Evolutionary conservation across 2,113 vertebrate species (phyloP), one percentile per base, ranked within the genome.

Genomic region (Barbus barbus): DNA sequence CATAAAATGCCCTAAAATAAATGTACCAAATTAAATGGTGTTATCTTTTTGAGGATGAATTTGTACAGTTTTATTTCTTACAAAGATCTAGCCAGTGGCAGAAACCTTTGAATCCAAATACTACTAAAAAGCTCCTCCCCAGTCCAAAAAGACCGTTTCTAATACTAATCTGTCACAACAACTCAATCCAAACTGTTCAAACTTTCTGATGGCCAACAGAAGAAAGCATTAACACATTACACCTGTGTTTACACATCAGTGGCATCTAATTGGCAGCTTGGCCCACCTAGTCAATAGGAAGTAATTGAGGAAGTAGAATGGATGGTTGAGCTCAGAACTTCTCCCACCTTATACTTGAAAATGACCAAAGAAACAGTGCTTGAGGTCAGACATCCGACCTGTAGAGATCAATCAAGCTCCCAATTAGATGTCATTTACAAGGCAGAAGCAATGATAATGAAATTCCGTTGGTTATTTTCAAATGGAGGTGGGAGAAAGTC

Each of bases 1-100:
- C 73, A 84, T 76, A 63, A 80, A 81, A 31, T 51, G 44, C 14
- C 44, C n/a, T 51, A 75, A 73, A 74, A 26, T 18, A 48, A 75
- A 75, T 51, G 13, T 16, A 46, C 24, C 4, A 48, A 20, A 51
- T 75, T 44, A 75, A 75, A 75, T 56, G 16, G 14, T 46, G 22
- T 7, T 71, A 13, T 38, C 36, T 12, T 72, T 72, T 72, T 24
- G 36, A 24, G 28, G 31, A 22, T 69, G 9, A 36, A 69, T 36
- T 60, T 26, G 9, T 56, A 20, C 2, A 26, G 58, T 61, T 69
- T 69, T 38, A 69, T 69, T 69, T 38, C 9, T 36, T 9, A 22
- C 31, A 11, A 69, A 69, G 31, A 72, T 46, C 38, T 73, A 26
- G 38, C 71, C 12, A 26, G 38, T 44, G 38, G 71, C 36, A 71